A percentile compares a stretch with the other conserved stretches of the same genome.
phyloP scores from a whole-genome alignment of 1,140 invertebrate species.

The Psix sp. region DNA sequence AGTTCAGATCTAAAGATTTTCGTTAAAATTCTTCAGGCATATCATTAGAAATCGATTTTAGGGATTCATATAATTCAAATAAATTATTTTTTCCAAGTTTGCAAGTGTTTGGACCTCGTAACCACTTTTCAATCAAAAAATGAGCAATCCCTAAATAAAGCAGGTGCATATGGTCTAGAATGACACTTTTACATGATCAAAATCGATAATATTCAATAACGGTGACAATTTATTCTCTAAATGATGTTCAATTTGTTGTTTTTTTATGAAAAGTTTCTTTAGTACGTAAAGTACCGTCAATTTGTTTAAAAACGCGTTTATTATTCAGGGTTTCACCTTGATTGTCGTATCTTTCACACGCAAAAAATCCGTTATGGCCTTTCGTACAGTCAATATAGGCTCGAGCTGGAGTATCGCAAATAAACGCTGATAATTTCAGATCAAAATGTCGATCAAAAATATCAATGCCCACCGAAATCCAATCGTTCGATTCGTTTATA shows the following conservation, averaged over 20 bases:
- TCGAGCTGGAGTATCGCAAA: too few relatives aligned
- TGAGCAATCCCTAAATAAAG: conserved; percentile 11
- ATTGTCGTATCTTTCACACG: too few relatives aligned
- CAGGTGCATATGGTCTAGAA: conserved; percentile 22
- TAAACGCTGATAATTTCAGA: background rate
- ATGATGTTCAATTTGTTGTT: conserved; percentile 17
- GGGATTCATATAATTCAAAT: background rate
- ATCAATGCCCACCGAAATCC: conserved; percentile 14
- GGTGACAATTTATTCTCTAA: background rate
- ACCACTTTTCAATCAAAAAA: conserved; percentile 2
- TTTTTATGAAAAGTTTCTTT: conserved; percentile 24
- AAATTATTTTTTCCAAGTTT: conserved; percentile 1
- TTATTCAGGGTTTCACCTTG: conserved; percentile 8
- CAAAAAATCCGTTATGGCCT: too few relatives aligned
- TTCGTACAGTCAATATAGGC: conserved; percentile 1
- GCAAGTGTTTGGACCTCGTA: background rate
- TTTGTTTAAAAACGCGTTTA: background rate
- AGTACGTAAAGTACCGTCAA: conserved; percentile 12
- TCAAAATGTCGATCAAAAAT: conserved; percentile 4
- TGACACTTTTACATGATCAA: conserved; percentile 13
- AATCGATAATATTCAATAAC: conserved; percentile 5
- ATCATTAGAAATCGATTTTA: background rate
- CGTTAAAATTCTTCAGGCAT: too few relatives aligned
- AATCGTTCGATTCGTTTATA: background rate
- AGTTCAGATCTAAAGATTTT: too few relatives aligned